Conservation (phyloP, 2,797 vertebrate species). For the Melanotaenia maccullochi region DNA sequence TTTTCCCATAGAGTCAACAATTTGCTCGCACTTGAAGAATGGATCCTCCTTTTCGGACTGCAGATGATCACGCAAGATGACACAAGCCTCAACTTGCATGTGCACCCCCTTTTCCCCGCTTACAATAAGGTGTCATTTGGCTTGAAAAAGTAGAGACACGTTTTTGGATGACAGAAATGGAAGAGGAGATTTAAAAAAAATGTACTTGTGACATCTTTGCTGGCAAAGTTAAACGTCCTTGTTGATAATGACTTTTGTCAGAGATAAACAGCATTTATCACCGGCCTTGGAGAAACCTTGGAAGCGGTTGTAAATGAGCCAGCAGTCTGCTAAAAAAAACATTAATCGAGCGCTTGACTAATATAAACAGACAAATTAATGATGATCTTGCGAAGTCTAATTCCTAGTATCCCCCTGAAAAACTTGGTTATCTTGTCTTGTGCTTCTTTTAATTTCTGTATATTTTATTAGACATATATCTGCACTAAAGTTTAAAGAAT, state of each 20-base stretch:
- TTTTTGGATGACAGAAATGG: constrained; percentile 23
- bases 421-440: not conserved
- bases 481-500: constrained; percentile 12
- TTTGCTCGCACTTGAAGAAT: constrained; percentile 7
- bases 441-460: constrained; percentile 26
- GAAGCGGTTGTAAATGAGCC: constrained; percentile 54
- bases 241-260: constrained; percentile 56
- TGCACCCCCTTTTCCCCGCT: not conserved
- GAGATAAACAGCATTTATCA: constrained; percentile 61
- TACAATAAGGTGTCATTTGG: constrained; percentile 15
- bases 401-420: constrained; percentile 58
- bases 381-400: constrained; percentile 30
- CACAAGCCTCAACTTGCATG: not conserved
- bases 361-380: constrained; percentile 54
- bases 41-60: not conserved
- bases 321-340: constrained; percentile 48
- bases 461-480: constrained; percentile 10
- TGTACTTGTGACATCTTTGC: constrained; percentile 37
- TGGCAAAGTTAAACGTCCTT: constrained; percentile 60
- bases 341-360: constrained; percentile 40
- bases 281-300: constrained; percentile 68
- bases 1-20: constrained; percentile 26
- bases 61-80: not conserved
- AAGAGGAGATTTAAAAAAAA: constrained; percentile 30
- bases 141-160: constrained; percentile 4